Evolutionary conservation across 2,888 invertebrate species (phyloP), one percentile per base, ranked within the genome.

Genomic region (Ditula angustiorana): DNA sequence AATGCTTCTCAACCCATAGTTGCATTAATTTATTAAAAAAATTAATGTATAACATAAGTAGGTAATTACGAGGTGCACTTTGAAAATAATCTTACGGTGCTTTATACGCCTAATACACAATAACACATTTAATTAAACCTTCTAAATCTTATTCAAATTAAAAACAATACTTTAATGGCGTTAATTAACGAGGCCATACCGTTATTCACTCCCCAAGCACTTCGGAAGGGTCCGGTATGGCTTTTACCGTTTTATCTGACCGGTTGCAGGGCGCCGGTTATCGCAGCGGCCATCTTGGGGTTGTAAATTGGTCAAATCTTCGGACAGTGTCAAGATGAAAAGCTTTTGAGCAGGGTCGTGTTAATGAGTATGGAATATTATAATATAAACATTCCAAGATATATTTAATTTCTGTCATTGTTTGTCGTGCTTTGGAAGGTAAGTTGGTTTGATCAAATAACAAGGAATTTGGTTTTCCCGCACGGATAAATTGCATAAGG

Each of bases 231-330:
- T 67, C 64, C 65, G 61, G 35, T 67, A n/a, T 68, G 86, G 86
- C 78, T 80, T 82, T 77, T 81, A 83, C 75, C 80, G 79, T 81
- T 85, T 90, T 91, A 91, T 91, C 91, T 82, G 85, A 70, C 69
- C 71, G 76, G 77, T 78, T 75, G 83, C 90, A 89, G 90, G 87
- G 74, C 87, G 82, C 72, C 78, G 70, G 77, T 76, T 90, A 92
- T 92, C 92, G 75, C 72, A 81, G 80, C 79, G 76, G 81, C 79
- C 85, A 91, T 91, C 92, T 83, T 78, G 84, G 87, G 88, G 85
- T 79, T 78, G 73, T 73, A 74, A 77, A 76, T 78, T 78, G 82
- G 80, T 76, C 81, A 70, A 81, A 81, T 84, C 88, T 87, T 87
- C 79, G 74, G 82, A 81, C 73, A 74, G 79, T 87, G 90, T 90